These are phyloP conservation scores for Trachelus troglodyta DNA, from an alignment of 2,888 invertebrate species.

Conservation along the genomic window DNA sequence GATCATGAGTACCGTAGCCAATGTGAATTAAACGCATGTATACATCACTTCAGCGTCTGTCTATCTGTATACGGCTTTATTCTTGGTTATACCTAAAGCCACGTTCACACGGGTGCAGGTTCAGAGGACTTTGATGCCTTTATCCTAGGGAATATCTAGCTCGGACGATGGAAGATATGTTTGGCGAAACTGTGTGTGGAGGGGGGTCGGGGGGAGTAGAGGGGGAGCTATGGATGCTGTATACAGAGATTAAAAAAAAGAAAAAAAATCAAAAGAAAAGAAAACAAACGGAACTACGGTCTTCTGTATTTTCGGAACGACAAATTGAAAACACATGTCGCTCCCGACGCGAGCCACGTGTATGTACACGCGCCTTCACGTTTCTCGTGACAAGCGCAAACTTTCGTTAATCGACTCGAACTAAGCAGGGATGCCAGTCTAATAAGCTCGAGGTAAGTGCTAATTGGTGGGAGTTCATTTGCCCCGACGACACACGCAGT, in stretches of 20 bases:
- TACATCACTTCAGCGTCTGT: slow-evolving; percentile 11
- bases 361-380: slow-evolving; percentile 7
- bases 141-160: not conserved
- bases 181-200: not conserved
- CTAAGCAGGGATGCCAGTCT: slow-evolving; percentile 24
- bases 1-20: slow-evolving; percentile 27
- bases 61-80: slow-evolving; percentile 20
- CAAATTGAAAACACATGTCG: slow-evolving; percentile 45
- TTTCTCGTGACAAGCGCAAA: slow-evolving; percentile 33
- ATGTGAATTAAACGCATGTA: slow-evolving; percentile 33
- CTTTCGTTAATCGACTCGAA: slow-evolving; percentile 39
- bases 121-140: not conserved
- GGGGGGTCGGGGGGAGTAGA: too few relatives aligned
- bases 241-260: not conserved
- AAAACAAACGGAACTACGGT: not conserved
- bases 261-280: not conserved
- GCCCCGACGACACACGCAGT: slow-evolving; percentile 26
- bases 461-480: slow-evolving; percentile 38
- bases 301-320: slow-evolving; percentile 38
- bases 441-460: slow-evolving; percentile 29
- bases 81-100: slow-evolving; percentile 1
- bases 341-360: slow-evolving; percentile 31
- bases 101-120: not conserved
- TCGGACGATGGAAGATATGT: not conserved
- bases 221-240: not conserved